Percentiles rank a stretch among this genome's conserved stretches.
Conservation (phyloP, 2,113 vertebrate genomes). For the Stegostoma tigrinum region DNA sequence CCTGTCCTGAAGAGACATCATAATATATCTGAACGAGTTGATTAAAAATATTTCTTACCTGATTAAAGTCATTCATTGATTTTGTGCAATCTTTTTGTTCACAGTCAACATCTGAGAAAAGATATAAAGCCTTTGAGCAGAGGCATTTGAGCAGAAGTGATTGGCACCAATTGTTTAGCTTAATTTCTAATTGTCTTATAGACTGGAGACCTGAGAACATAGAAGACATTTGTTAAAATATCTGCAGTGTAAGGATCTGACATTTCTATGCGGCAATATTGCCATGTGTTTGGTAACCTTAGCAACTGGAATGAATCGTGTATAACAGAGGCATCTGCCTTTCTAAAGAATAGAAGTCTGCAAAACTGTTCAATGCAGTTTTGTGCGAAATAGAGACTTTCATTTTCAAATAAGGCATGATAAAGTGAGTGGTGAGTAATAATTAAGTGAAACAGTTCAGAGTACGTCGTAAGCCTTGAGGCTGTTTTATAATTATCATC, state of each 20-base stretch:
- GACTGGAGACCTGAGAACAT: neutral
- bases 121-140: neutral
- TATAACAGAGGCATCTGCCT: neutral
- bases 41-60: too few species aligned
- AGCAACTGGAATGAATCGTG: slow-evolving; percentile 2
- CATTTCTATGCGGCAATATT: neutral
- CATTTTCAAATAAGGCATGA: neutral
- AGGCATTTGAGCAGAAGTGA: neutral
- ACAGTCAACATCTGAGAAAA: neutral
- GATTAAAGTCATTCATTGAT: too few species aligned
- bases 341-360: neutral
- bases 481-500: neutral
- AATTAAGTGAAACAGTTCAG: neutral
- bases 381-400: neutral
- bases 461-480: neutral
- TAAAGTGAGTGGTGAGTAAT: neutral
- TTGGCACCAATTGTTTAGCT: neutral
- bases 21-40: too few species aligned
- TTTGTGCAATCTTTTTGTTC: too few species aligned
- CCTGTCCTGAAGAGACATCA: too few species aligned
- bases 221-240: slow-evolving; percentile 14
- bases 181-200: neutral
- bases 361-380: neutral
- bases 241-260: neutral
- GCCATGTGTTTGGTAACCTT: slow-evolving; percentile 28